Conservation (phyloP, 2,888 invertebrate genomes). For the Nomada hirtipes region DNA sequence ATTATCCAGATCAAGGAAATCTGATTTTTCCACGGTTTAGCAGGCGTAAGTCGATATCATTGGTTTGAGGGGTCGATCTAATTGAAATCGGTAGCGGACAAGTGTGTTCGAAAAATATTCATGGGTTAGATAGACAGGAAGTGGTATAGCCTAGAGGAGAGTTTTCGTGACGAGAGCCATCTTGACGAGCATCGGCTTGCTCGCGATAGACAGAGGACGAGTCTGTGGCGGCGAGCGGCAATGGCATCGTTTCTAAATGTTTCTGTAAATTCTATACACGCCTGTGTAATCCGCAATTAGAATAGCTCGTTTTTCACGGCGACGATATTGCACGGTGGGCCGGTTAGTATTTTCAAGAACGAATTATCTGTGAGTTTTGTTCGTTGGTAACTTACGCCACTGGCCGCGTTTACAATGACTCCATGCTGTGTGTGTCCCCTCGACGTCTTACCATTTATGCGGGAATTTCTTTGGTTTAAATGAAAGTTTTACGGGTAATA, state of each 20-base stretch:
- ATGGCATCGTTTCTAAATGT: conserved; percentile 68
- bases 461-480: conserved; percentile 72
- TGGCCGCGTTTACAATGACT: conserved; percentile 74
- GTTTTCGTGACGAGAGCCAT: conserved; percentile 76
- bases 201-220: conserved; percentile 70
- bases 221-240: conserved; percentile 60
- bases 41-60: conserved; percentile 64
- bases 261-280: conserved; percentile 48
- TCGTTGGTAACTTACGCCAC: conserved; percentile 71
- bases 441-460: conserved; percentile 69
- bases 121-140: conserved; percentile 66
- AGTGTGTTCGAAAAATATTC: conserved; percentile 74
- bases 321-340: conserved; percentile 43
- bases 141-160: conserved; percentile 64
- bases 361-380: conserved; percentile 65
- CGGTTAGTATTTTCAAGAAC: conserved; percentile 47
- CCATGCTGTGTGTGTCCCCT: conserved; percentile 58
- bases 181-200: conserved; percentile 78
- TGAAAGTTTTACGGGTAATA: conserved; percentile 27
- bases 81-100: conserved; percentile 57
- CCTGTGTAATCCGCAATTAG: conserved; percentile 31
- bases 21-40: conserved; percentile 57
- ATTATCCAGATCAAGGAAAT: conserved; percentile 65
- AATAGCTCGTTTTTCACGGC: conserved; percentile 40
- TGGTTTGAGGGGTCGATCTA: conserved; percentile 45